Conservation (phyloP, 2,888 invertebrate species). For the Halictus ligatus region DNA sequence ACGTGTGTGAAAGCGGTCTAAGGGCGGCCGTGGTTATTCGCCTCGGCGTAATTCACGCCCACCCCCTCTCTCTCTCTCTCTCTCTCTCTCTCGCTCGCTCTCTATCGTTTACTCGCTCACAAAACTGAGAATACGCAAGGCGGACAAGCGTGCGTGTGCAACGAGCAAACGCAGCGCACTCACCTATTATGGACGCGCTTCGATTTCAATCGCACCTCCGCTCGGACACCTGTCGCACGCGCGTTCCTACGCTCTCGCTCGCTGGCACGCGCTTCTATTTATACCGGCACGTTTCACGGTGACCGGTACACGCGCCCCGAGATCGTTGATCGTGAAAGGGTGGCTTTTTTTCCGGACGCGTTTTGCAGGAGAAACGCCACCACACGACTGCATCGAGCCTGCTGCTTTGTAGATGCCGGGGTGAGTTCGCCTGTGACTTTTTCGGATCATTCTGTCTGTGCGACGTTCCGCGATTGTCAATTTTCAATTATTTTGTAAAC, state of each 20-base stretch:
- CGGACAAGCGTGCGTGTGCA: neutral
- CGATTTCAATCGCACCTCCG: slow-evolving; percentile 76
- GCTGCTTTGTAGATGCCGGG: neutral
- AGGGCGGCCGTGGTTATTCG: slow-evolving; percentile 32
- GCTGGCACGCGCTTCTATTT: slow-evolving; percentile 61
- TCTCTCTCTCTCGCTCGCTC: neutral
- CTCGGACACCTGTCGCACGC: slow-evolving; percentile 79
- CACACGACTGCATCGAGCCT: neutral
- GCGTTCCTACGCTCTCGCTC: slow-evolving; percentile 14
- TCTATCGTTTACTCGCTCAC: neutral
- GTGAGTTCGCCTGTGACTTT: neutral
- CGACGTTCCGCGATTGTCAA: no score
- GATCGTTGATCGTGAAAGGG: neutral
- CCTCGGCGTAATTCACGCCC: slow-evolving; percentile 72
- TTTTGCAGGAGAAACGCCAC: neutral
- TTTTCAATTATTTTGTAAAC: no score
- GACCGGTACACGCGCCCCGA: slow-evolving; percentile 25
- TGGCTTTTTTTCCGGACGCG: neutral
- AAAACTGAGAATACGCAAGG: slow-evolving; percentile 1
- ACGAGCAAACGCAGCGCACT: slow-evolving; percentile 15
- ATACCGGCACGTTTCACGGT: slow-evolving; percentile 46
- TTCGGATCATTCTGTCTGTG: no score
- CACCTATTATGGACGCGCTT: slow-evolving; percentile 68
- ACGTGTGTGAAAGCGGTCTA: neutral
- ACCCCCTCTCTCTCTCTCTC: slow-evolving; percentile 24